Conservation (phyloP, 35 echinoderm and acorn worm genomes). For the Eucidaris tribuloides region DNA sequence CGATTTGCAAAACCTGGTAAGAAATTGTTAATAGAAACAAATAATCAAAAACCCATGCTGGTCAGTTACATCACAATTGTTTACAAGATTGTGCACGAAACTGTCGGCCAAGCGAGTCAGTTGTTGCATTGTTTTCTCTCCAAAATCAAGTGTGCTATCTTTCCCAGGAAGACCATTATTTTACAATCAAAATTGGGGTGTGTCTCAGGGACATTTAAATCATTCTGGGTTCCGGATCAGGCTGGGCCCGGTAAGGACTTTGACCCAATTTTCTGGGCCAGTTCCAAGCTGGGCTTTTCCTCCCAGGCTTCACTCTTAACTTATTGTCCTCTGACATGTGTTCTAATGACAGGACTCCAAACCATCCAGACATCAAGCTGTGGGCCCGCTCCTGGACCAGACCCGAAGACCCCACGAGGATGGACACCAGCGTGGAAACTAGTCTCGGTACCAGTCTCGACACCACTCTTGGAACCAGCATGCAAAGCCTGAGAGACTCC, state of each 20-base stretch:
- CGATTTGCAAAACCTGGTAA: no score
- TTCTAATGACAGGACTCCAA: not conserved
- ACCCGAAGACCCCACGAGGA: not conserved
- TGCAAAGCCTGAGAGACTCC: not conserved
- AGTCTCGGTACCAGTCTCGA: slow-evolving; percentile 15
- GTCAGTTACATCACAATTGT: no score
- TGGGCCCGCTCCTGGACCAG: slow-evolving; percentile 28
- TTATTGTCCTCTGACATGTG: not conserved
- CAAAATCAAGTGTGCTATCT: not conserved
- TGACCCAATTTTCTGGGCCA: not conserved
- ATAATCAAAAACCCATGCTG: no score
- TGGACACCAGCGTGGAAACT: not conserved
- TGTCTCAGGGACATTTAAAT: not conserved
- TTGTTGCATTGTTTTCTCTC: no score
- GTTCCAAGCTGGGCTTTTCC: not conserved
- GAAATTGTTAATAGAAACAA: no score
- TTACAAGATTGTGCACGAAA: no score
- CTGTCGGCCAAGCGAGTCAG: no score
- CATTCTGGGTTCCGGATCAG: not conserved
- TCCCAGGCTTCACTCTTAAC: not conserved
- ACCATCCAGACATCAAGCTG: slow-evolving; percentile 33
- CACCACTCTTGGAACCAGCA: not conserved
- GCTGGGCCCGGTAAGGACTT: not conserved
- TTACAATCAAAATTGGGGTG: no score
- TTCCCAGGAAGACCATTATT: not conserved